Conservation (phyloP, 2,797 vertebrate genomes). For the Sibirionetta formosa region DNA sequence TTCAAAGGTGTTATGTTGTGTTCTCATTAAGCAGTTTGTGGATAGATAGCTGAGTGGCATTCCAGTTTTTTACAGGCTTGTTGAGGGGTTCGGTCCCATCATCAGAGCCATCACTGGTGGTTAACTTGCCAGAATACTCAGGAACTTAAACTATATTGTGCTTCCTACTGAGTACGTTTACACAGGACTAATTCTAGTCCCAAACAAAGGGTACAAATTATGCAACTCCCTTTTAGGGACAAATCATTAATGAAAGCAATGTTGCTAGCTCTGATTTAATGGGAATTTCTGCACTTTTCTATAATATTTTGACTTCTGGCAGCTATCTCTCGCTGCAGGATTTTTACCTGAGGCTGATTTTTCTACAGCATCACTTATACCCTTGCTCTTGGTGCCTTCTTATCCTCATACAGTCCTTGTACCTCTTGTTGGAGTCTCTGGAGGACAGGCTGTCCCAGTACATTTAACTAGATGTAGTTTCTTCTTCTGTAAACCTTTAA, state of each 20-base stretch:
- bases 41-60: background rate
- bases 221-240: background rate
- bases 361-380: background rate
- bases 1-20: fast-evolving
- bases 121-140: background rate
- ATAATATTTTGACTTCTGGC: background rate
- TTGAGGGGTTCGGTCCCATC: background rate
- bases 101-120: background rate
- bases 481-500: background rate
- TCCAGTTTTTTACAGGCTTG: background rate
- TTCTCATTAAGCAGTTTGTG: background rate
- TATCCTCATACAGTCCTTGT: background rate
- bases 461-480: background rate
- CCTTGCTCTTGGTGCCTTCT: constrained; percentile 4
- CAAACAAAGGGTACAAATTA: background rate
- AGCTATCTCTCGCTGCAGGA: background rate
- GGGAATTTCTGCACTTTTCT: background rate
- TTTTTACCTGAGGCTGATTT: background rate
- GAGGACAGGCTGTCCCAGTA: background rate
- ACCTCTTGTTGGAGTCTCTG: background rate
- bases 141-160: fast-evolving
- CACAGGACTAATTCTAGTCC: background rate
- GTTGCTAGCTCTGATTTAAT: background rate
- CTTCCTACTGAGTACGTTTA: background rate
- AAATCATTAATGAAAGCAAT: background rate